Evolutionary conservation across 2,113 vertebrate species (phyloP), one percentile per base, ranked within the genome.

Genomic region (Stigmatopora argus): DNA sequence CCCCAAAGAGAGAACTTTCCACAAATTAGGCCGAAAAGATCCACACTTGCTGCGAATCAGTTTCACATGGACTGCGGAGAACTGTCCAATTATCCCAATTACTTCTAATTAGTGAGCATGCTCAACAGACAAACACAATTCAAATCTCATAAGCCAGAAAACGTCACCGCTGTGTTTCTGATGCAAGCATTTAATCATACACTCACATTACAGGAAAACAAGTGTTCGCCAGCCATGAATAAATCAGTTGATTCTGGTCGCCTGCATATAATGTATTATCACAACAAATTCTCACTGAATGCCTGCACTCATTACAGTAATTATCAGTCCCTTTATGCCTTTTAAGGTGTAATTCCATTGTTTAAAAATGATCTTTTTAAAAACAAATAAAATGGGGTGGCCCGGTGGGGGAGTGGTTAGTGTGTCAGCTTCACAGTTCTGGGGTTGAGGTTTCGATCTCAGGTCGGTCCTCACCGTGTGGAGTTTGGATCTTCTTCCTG

Each of bases 1-100:
- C 23, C 61, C 53, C 45, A 67, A 66, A 74, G 23, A 7, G 13
- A 62, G 14, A 65, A 73, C 63, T 73, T 65, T 75, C 48, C 11
- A 41, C 47, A 66, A 78, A 67, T 66, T 48, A 70, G 62, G 67
- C 60, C n/a, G 19, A 63, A 62, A 76, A 58, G 17, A 62, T 45
- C 12, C 5, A 61, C 7, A 65, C 66, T 49, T 41, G 58, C 59
- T 45, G 38, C 59, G 44, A 72, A 44, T 45, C 18, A 45, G 41
- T 64, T 26, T 48, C n/a, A 57, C 51, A 6, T 15, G 26, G 35
- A 48, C 31, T 45, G 44, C 34, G 48, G 48, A 62, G 46, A 51
- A 74, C 49, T 62, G 31, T 67, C 66, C 0, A 45, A 21, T 74
- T 70, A 58, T 69, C 69, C 58, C 47, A 68, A 65, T 62, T 63